Conservation (phyloP, 2,888 invertebrate genomes). For the Asteroscopus sphinx region DNA sequence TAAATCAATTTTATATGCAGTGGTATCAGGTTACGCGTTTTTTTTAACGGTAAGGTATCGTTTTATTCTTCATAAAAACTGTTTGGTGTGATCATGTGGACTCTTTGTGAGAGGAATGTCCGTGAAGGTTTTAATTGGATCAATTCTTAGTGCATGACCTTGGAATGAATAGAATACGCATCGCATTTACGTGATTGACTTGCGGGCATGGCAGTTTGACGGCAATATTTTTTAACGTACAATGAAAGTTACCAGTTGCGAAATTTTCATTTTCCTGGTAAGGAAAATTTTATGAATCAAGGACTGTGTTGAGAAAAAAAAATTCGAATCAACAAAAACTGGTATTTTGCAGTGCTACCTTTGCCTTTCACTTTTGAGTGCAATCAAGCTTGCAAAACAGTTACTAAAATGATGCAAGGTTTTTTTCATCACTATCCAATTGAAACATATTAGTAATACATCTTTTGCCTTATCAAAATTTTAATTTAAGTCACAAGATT, state of each 20-base stretch:
- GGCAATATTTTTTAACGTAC: slow-evolving; percentile 36
- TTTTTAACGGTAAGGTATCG: slow-evolving; percentile 40
- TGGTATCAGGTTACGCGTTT: slow-evolving; percentile 54
- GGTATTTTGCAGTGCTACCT: slow-evolving; percentile 4
- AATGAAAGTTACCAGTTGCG: slow-evolving; percentile 38
- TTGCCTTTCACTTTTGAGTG: slow-evolving; percentile 36
- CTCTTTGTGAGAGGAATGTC: slow-evolving; percentile 25
- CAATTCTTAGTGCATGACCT: slow-evolving; percentile 58
- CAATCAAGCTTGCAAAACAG: slow-evolving; percentile 4
- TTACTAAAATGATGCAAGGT: too few species aligned
- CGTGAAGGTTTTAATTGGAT: slow-evolving; percentile 56
- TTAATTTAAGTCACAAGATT: too few species aligned
- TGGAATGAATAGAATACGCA: slow-evolving; percentile 59
- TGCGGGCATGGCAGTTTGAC: slow-evolving; percentile 33
- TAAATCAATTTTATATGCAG: slow-evolving; percentile 49
- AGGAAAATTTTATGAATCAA: neutral
- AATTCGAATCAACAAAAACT: slow-evolving; percentile 1
- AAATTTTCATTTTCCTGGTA: slow-evolving; percentile 23
- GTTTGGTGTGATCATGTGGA: slow-evolving; percentile 14
- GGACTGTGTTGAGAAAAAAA: slow-evolving; percentile 1
- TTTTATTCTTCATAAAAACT: slow-evolving; percentile 6
- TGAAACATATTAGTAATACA: too few species aligned
- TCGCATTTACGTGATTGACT: slow-evolving; percentile 46
- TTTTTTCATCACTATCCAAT: too few species aligned
- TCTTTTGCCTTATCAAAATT: too few species aligned